Conservation (phyloP, 1,140 invertebrate genomes). For the Doryteuthis pealeii region DNA sequence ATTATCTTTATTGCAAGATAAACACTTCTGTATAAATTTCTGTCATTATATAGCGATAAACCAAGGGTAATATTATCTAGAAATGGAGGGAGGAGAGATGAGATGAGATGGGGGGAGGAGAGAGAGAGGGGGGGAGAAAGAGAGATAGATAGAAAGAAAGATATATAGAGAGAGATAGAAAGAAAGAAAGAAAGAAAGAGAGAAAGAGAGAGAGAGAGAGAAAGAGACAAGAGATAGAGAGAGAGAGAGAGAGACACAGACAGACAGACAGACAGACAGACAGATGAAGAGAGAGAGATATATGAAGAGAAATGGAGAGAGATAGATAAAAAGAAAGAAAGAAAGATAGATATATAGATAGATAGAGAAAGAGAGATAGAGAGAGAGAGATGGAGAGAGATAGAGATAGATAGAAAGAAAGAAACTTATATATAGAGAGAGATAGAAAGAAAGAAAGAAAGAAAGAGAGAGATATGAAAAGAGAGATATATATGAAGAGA, state of each 20-base stretch:
- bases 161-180: too few species aligned
- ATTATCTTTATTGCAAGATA: not conserved
- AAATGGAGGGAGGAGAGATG: not conserved
- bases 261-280: conserved; percentile 10
- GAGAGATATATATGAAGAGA: conserved; percentile 5
- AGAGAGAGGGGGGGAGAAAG: not conserved
- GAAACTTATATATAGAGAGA: not conserved
- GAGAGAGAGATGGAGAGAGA: conserved; percentile 21
- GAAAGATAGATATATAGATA: too few species aligned
- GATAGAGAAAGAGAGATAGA: too few species aligned
- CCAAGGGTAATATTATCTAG: not conserved
- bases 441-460: not conserved
- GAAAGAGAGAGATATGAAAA: not conserved
- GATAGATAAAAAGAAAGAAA: conserved; percentile 1
- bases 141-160: too few species aligned
- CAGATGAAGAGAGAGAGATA: conserved; percentile 14
- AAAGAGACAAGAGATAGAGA: not conserved
- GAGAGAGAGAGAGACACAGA: conserved; percentile 2
- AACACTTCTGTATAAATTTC: not conserved
- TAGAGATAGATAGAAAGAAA: conserved; percentile 12
- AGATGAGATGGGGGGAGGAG: not conserved
- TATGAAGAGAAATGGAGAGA: conserved; percentile 18
- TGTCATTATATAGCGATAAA: not conserved
- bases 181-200: not conserved
- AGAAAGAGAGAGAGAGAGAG: conserved; percentile 9